Percentiles rank a stretch among this genome's conserved stretches.
phyloP scores from a whole-genome alignment of 2,888 invertebrate species.

The Drosophila anomelani region DNA sequence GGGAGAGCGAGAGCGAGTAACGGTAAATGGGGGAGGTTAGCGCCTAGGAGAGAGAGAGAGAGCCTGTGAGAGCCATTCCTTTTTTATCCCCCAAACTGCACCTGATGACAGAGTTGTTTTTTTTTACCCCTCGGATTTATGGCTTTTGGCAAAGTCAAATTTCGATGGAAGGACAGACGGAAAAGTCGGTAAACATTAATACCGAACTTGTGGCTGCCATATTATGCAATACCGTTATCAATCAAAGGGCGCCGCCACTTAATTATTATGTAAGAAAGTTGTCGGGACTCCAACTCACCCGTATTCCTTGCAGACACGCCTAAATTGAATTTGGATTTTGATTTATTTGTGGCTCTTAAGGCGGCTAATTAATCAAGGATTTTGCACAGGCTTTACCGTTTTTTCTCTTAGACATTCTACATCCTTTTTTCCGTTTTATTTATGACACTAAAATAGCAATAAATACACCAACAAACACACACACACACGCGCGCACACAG shows the following conservation, averaged over 20 bases:
- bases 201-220: conserved; percentile 30
- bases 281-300: conserved; percentile 48
- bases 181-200: conserved; percentile 32
- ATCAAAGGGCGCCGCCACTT: conserved; percentile 8
- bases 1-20: conserved; percentile 22
- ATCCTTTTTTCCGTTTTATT: conserved; percentile 26
- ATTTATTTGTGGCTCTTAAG: conserved; percentile 6
- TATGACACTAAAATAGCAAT: conserved; percentile 42
- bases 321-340: conserved; percentile 22
- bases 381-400: conserved; percentile 15
- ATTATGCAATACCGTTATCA: conserved; percentile 58
- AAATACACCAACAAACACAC: conserved; percentile 46
- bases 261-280: conserved; percentile 55
- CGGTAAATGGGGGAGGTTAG: conserved; percentile 9
- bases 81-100: conserved; percentile 35
- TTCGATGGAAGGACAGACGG: conserved; percentile 26
- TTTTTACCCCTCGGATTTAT: conserved; percentile 29
- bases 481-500: conserved; percentile 30
- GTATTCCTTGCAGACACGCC: conserved; percentile 40
- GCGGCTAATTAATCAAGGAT: conserved; percentile 23
- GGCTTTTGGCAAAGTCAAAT: conserved; percentile 39
- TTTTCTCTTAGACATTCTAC: conserved; percentile 19
- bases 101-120: conserved; percentile 35
- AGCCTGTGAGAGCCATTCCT: conserved; percentile 9
- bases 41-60: conserved; percentile 12